These are phyloP conservation scores for Bombus consobrinus DNA, from an alignment of 1,140 invertebrate species.

Conservation along the genomic window DNA sequence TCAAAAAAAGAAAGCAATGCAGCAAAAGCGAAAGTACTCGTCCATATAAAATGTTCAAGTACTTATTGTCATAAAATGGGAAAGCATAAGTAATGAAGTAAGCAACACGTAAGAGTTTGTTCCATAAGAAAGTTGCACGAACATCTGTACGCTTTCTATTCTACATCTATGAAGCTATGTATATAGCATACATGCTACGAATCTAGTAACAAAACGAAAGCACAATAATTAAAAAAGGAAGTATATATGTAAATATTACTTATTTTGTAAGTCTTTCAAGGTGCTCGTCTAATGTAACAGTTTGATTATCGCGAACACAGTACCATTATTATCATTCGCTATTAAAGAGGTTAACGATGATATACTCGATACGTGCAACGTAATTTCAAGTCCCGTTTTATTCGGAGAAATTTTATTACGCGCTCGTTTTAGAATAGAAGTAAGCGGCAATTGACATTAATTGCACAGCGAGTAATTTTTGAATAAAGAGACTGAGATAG, in stretches of 20 bases:
- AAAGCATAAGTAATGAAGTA: not conserved
- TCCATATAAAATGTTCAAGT: not conserved
- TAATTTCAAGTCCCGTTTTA: slow-evolving; percentile 9
- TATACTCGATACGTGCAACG: not conserved
- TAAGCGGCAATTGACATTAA: not conserved
- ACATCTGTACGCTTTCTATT: not conserved
- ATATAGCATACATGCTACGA: too few species aligned
- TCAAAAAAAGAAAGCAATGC: not conserved
- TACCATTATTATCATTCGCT: not conserved
- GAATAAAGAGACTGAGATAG: slow-evolving; percentile 4
- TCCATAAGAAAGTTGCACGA: not conserved
- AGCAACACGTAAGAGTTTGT: not conserved
- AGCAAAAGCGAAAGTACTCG: not conserved
- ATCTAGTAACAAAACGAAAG: too few species aligned
- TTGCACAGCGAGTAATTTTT: not conserved
- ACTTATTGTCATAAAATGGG: not conserved
- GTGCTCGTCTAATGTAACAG: not conserved
- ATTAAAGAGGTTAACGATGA: slow-evolving; percentile 14
- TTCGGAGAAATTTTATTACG: slow-evolving; percentile 7
- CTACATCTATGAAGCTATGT: too few species aligned
- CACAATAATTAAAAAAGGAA: too few species aligned
- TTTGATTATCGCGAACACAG: not conserved
- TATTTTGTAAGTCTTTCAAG: not conserved
- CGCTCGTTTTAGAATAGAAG: not conserved
- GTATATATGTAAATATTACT: too few species aligned